Conservation (phyloP, 2,888 invertebrate species). For the Agrypnus murinus region DNA sequence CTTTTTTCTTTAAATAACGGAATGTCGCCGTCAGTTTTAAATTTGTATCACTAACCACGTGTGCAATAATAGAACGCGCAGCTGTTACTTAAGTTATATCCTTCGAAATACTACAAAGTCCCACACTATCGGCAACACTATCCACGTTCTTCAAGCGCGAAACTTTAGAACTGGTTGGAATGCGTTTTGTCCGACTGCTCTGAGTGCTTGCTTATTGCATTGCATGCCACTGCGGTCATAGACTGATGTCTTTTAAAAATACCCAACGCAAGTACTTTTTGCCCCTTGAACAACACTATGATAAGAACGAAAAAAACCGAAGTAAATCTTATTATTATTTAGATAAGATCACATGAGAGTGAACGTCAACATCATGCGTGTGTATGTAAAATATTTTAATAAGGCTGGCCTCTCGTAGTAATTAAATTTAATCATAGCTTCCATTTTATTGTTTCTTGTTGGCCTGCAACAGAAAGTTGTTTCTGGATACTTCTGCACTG, state of each 20-base stretch:
- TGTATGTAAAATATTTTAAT: slow-evolving; percentile 10
- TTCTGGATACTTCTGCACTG: too few relatives aligned
- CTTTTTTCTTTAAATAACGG: slow-evolving; percentile 3
- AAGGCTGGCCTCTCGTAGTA: neutral
- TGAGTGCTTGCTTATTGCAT: slow-evolving; percentile 13
- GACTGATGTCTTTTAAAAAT: slow-evolving; percentile 32
- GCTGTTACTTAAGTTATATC: slow-evolving; percentile 26
- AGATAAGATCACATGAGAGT: slow-evolving; percentile 20
- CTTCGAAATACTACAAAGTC: slow-evolving; percentile 1
- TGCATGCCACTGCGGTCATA: slow-evolving; percentile 40
- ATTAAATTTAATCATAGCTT: neutral
- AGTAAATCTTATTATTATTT: neutral
- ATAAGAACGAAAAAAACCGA: slow-evolving; percentile 2
- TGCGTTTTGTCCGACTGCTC: slow-evolving; percentile 15
- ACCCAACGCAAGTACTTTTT: slow-evolving; percentile 14
- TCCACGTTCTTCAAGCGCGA: slow-evolving; percentile 23
- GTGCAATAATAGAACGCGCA: slow-evolving; percentile 29
- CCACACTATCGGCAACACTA: slow-evolving; percentile 22
- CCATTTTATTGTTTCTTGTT: too few relatives aligned
- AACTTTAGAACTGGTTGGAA: slow-evolving; percentile 38
- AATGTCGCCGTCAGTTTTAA: slow-evolving; percentile 1
- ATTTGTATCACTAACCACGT: slow-evolving; percentile 29
- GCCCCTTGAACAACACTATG: slow-evolving; percentile 25
- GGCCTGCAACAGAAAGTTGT: too few relatives aligned
- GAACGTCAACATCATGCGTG: slow-evolving; percentile 1